Evolutionary conservation across 35 echinoderm and acorn worm genomes (phyloP).

Genomic region (Patiria miniata): DNA sequence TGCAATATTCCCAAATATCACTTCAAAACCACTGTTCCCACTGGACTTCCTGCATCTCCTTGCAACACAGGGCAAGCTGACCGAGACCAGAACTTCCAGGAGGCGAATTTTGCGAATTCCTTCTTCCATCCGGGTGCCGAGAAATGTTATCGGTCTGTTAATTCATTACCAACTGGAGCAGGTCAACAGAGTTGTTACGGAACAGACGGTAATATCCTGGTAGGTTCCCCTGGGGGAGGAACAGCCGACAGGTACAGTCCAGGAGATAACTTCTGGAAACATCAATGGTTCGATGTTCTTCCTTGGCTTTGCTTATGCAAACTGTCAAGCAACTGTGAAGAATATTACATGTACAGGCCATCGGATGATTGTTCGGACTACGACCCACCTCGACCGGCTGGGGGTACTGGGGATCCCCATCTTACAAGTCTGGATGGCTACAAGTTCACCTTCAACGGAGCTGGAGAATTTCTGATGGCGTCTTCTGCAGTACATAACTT

Average conservation of each 20-base stretch:
- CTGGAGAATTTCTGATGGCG: conserved; percentile 62
- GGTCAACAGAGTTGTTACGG: conserved; percentile 71
- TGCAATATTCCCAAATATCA: neutral
- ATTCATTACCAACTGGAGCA: neutral
- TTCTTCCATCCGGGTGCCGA: conserved; percentile 44
- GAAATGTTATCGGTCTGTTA: conserved; percentile 21
- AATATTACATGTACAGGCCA: conserved; percentile 52
- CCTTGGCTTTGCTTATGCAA: conserved; percentile 60
- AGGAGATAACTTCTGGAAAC: neutral
- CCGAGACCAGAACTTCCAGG: conserved; percentile 18
- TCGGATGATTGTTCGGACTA: conserved; percentile 54
- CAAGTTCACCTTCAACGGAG: conserved; percentile 74
- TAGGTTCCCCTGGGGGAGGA: conserved; percentile 51
- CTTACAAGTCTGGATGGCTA: conserved; percentile 60
- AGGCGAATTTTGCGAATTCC: neutral
- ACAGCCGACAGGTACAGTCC: conserved; percentile 38
- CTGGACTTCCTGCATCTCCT: conserved; percentile 38
- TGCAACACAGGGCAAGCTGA: conserved; percentile 31
- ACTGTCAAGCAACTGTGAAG: conserved; percentile 21
- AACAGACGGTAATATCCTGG: conserved; percentile 45
- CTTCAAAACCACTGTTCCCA: neutral
- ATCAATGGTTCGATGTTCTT: conserved; percentile 60
- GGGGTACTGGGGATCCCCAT: conserved; percentile 69
- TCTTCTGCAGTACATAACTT: conserved; percentile 36
- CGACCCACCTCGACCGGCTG: conserved; percentile 39